Base-by-base conservation (phyloP, 2,888 invertebrate genomes). In the Andrena hattorfiana region DNA sequence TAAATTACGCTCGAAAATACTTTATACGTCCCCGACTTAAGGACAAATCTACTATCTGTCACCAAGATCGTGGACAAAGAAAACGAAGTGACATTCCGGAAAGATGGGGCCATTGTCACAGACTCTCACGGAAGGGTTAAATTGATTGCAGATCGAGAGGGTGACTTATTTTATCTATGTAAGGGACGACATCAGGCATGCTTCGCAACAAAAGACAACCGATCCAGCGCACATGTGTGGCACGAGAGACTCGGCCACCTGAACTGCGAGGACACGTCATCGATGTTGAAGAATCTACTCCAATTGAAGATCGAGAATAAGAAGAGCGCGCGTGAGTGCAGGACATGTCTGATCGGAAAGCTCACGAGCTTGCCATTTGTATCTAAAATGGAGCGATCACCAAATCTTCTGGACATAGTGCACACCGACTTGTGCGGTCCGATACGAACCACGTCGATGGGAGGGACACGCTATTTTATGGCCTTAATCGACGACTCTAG, bases 391-490 rank as follows among this genome's bases (percentile, higher is more conserved):
- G 51, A 51, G 49, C 48, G n/a, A 30, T 48, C 26, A 30, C 28
- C n/a, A 67, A 67, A 67, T 2, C 32, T 1, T 4, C 13, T 59
- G 4, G 59, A 69, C 1, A 3, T 69, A 16, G 54, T 59, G 13
- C 69, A 69, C 20, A 26, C 69, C 8, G 59, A 69, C 13, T 13
- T 69, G 23, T 69, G 69, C 23, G 56, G 69, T 13, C 69, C 69
- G 16, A 69, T 69, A 59, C 69, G n/a, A 23, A 69, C 69, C 6
- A 2, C 32, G 26, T 56, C 35, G 10, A 35, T n/a, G 0, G 59
- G 56, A 32, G n/a, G 56, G 2, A 35, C 35, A 28, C 51, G 30
- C 16, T 59, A 59, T 7, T 59, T 69, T 2, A 20, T 54, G 16
- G 66, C 54, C 13, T 4, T 75, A 2, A 60, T 49, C 2, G 75